A percentile compares a stretch with the other conserved stretches of the same genome.
Conservation (phyloP, 2,888 invertebrate genomes). For the Rhimphoctona megacephalus region DNA sequence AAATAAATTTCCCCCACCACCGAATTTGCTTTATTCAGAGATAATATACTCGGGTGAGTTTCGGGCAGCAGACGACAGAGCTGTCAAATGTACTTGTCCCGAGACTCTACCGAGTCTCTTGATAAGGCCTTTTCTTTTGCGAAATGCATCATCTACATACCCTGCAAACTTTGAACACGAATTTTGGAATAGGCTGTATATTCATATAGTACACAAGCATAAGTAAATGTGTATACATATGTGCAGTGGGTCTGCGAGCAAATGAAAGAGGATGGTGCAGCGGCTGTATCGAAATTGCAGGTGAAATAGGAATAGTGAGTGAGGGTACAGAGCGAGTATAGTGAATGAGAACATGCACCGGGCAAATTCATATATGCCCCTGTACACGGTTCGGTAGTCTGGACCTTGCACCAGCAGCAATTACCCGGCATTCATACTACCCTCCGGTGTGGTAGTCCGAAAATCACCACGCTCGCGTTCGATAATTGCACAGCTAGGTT, state of each 20-base stretch:
- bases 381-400: conserved; percentile 54
- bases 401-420: conserved; percentile 74
- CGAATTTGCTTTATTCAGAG: too few species aligned
- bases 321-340: conserved; percentile 21
- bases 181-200: not conserved
- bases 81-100: too few species aligned
- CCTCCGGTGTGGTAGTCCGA: conserved; percentile 55
- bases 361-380: conserved; percentile 52
- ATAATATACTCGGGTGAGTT: too few species aligned
- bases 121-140: too few species aligned
- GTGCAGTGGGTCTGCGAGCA: conserved; percentile 5
- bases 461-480: conserved; percentile 52
- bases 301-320: conserved; percentile 51
- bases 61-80: too few species aligned
- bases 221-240: not conserved
- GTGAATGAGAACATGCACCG: conserved; percentile 39
- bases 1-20: too few species aligned
- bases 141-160: too few species aligned
- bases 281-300: conserved; percentile 56
- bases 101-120: too few species aligned
- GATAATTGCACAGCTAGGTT: conserved; percentile 60
- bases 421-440: conserved; percentile 77
- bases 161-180: not conserved
- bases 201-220: not conserved
- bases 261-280: conserved; percentile 43